A percentile compares a stretch with the other conserved stretches of the same genome.
These are phyloP conservation scores for Psilopsiagon aurifrons DNA, from an alignment of 2,113 vertebrate species.

Conservation along the genomic window DNA sequence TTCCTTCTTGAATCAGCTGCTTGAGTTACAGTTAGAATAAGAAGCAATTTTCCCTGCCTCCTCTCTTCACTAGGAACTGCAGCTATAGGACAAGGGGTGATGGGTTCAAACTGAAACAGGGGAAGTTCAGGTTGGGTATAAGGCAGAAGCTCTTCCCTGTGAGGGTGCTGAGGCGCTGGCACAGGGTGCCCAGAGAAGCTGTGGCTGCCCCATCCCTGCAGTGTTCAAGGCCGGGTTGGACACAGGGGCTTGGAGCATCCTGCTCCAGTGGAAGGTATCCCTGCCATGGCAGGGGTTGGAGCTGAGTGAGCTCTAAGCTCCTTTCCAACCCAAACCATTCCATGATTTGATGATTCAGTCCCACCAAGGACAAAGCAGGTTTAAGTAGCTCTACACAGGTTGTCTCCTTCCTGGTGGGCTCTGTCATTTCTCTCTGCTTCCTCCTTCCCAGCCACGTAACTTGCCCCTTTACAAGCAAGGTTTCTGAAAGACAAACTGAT, in stretches of 20 bases:
- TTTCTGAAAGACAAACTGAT: background rate
- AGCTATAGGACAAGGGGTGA: background rate
- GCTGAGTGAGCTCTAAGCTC: background rate
- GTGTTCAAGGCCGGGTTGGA: background rate
- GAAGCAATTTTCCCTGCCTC: background rate
- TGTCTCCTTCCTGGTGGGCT: background rate
- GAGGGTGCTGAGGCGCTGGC: too few relatives aligned
- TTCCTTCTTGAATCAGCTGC: background rate
- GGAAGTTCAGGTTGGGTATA: background rate
- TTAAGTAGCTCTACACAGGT: background rate
- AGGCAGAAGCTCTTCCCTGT: background rate
- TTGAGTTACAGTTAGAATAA: background rate
- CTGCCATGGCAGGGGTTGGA: background rate
- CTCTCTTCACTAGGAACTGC: background rate
- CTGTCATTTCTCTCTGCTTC: background rate
- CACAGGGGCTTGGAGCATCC: background rate
- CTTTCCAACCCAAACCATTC: background rate
- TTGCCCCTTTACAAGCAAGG: background rate
- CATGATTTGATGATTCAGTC: background rate
- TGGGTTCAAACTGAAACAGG: background rate
- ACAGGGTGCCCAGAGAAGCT: too few relatives aligned
- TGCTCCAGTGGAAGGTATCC: background rate
- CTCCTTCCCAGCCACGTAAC: fast-evolving
- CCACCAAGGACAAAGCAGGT: background rate
- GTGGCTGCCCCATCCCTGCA: too few relatives aligned